These are phyloP conservation scores for Solea senegalensis DNA, from an alignment of 2,113 vertebrate species.

Conservation along the genomic window DNA sequence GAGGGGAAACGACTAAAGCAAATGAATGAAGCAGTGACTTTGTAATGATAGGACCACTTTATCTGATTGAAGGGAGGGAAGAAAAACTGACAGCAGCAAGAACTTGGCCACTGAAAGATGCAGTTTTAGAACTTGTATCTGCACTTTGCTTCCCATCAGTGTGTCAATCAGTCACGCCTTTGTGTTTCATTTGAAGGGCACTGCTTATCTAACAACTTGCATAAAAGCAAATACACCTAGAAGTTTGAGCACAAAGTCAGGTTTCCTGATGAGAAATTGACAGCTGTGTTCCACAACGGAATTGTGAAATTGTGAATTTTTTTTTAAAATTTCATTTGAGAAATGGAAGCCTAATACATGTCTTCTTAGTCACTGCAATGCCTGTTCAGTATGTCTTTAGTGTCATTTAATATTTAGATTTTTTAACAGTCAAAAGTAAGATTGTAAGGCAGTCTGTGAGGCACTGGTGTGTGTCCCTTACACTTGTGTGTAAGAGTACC, in stretches of 20 bases:
- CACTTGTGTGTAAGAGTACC: no score
- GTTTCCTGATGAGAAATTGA: conserved; percentile 2
- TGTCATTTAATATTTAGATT: no score
- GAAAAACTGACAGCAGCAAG: conserved; percentile 39
- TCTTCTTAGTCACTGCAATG: no score
- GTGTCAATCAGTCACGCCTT: conserved; percentile 50
- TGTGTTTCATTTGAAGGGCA: conserved; percentile 47
- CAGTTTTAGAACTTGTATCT: conserved; percentile 36
- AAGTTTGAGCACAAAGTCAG: conserved; percentile 13
- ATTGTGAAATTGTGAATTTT: background rate
- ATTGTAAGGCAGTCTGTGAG: no score
- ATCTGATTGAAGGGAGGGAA: conserved; percentile 60
- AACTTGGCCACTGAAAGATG: conserved; percentile 43
- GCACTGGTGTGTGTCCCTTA: no score
- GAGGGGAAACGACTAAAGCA: conserved; percentile 43
- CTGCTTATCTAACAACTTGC: conserved; percentile 30
- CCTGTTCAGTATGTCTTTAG: no score
- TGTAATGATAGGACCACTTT: conserved; percentile 64
- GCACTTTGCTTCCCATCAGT: conserved; percentile 34
- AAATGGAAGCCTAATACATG: background rate
- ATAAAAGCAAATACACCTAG: conserved; percentile 21
- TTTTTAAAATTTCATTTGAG: background rate
- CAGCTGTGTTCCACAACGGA: conserved; percentile 1
- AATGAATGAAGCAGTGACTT: conserved; percentile 64
- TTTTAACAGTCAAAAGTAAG: no score